Conservation (phyloP, 1,140 invertebrate genomes). For the Zaprionus vittiger region DNA sequence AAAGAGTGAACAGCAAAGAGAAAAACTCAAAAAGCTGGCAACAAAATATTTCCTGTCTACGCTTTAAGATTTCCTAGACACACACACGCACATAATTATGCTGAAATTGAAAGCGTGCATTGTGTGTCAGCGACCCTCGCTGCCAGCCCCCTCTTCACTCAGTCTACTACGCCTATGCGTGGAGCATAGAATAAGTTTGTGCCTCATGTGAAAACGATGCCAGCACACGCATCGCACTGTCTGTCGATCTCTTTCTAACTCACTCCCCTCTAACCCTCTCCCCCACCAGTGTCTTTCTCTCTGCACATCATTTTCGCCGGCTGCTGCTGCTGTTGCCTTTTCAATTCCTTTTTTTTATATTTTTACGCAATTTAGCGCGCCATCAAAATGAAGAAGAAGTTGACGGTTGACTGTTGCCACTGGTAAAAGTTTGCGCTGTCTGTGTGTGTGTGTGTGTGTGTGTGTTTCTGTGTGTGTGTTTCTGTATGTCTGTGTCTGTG, state of each 20-base stretch:
- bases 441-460: constrained; percentile 23
- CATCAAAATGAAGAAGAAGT: constrained; percentile 74
- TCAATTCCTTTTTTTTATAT: constrained; percentile 55
- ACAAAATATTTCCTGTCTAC: constrained; percentile 79
- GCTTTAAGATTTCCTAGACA: constrained; percentile 78
- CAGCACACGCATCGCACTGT: constrained; percentile 56
- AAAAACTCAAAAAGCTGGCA: constrained; percentile 32
- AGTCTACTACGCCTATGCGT: constrained; percentile 53
- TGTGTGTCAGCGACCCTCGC: constrained; percentile 74
- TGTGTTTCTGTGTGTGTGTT: constrained; percentile 12
- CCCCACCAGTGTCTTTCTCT: background rate
- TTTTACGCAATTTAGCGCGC: constrained; percentile 70
- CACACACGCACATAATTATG: constrained; percentile 31
- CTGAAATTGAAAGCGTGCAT: constrained; percentile 77
- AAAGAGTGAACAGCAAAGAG: constrained; percentile 28
- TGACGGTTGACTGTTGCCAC: constrained; percentile 47
- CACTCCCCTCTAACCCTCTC: background rate
- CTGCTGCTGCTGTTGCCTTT: constrained; percentile 54
- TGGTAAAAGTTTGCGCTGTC: constrained; percentile 25
- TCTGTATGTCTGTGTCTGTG: constrained; percentile 22
- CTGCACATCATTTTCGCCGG: constrained; percentile 55
- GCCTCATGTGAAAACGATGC: constrained; percentile 72
- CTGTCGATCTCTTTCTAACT: background rate
- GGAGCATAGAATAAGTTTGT: constrained; percentile 63
- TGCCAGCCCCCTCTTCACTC: background rate